These are phyloP conservation scores for Pocillopora grandis DNA, from an alignment of 92 coral and sea anemone genomes.

Conservation along the genomic window DNA sequence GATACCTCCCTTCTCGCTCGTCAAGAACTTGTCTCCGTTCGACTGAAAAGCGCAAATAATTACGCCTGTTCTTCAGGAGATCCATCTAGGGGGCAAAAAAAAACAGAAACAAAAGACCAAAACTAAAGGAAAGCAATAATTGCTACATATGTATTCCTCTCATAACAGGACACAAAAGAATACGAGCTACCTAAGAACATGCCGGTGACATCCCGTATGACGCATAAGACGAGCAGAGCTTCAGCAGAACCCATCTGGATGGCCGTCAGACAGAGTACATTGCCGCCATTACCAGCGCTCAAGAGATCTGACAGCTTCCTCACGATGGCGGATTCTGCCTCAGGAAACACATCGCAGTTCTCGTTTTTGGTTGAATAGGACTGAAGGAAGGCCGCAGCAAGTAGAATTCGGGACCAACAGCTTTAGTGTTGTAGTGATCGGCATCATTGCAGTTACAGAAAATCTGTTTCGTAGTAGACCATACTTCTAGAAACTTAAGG, in stretches of 20 bases:
- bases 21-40: too few species aligned
- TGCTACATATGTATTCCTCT: not conserved
- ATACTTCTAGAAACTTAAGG: not conserved
- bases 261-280: conserved; percentile 54
- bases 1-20: too few species aligned
- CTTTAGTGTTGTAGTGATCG: not conserved
- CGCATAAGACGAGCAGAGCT: conserved; percentile 52
- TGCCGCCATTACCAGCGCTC: conserved; percentile 79
- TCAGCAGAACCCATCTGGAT: conserved; percentile 70
- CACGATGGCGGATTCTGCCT: conserved; percentile 54
- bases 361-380: conserved; percentile 55
- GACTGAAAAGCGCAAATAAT: too few species aligned
- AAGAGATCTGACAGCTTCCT: conserved; percentile 65
- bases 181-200: conserved; percentile 77
- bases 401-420: not conserved
- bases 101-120: not conserved
- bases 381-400: not conserved
- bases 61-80: too few species aligned
- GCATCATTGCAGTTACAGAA: not conserved
- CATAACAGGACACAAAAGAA: conserved; percentile 65
- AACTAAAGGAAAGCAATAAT: too few species aligned
- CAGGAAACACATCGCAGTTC: conserved; percentile 70
- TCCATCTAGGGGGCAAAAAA: not conserved
- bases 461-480: not conserved
- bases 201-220: conserved; percentile 85